Conservation (phyloP, 2,797 vertebrate genomes). For the Squalus acanthias region DNA sequence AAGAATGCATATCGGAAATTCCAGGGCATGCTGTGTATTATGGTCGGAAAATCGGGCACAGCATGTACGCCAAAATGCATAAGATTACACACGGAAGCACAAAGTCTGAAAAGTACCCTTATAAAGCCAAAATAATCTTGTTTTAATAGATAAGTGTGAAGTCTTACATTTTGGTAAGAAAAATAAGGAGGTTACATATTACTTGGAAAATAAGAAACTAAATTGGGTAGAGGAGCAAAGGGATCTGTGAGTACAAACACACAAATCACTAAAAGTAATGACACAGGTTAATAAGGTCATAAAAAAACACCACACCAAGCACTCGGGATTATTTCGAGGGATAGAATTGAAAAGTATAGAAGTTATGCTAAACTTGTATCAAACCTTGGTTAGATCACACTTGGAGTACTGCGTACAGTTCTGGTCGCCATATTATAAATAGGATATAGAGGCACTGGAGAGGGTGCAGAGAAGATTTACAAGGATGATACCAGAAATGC, state of each 20-base stretch:
- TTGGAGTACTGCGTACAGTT: neutral
- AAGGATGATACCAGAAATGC: neutral
- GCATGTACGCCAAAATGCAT: neutral
- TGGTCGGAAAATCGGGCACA: neutral
- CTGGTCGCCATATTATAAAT: neutral
- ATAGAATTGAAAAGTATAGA: neutral
- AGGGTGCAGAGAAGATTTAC: neutral
- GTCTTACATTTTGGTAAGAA: neutral
- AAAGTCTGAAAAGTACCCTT: neutral
- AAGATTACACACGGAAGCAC: neutral
- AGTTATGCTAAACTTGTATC: neutral
- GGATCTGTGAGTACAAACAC: neutral
- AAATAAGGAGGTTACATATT: neutral
- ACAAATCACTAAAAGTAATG: neutral
- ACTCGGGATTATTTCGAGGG: neutral
- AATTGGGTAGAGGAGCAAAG: neutral
- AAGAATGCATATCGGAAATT: neutral
- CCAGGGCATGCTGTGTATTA: neutral
- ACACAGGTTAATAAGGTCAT: neutral
- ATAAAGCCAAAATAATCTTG: neutral
- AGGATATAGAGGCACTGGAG: neutral
- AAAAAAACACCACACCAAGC: too few relatives aligned
- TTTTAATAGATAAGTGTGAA: neutral
- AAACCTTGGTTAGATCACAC: neutral
- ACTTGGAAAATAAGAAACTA: neutral